A percentile compares a stretch with the other conserved stretches of the same genome.
phyloP scores from a whole-genome alignment of 2,888 invertebrate genomes.

The Pardosa pseudoannulata region DNA sequence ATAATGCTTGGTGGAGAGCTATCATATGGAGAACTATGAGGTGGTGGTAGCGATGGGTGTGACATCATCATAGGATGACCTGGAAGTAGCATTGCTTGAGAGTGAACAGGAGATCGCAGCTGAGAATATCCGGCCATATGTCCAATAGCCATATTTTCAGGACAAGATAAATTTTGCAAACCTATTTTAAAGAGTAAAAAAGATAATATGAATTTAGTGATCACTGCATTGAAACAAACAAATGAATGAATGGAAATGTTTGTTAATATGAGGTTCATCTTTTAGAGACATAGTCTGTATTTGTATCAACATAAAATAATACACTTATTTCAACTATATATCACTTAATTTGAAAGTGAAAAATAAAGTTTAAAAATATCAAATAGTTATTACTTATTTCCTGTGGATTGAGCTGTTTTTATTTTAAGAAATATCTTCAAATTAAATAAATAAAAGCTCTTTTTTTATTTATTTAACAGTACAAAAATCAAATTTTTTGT shows the following conservation, averaged over 20 bases:
- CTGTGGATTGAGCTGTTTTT: too few relatives aligned
- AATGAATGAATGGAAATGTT: neutral
- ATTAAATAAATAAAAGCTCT: too few relatives aligned
- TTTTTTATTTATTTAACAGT: too few relatives aligned
- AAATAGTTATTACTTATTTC: too few relatives aligned
- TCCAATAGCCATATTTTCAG: slow-evolving; percentile 74
- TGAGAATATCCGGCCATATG: slow-evolving; percentile 76
- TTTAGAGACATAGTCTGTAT: too few relatives aligned
- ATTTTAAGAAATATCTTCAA: too few relatives aligned
- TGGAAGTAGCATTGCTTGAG: slow-evolving; percentile 79
- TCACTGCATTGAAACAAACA: neutral
- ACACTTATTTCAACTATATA: too few relatives aligned
- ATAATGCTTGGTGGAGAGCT: slow-evolving; percentile 75
- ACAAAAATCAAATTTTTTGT: too few relatives aligned
- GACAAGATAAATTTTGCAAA: slow-evolving; percentile 60
- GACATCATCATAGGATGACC: slow-evolving; percentile 79
- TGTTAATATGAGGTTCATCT: too few relatives aligned
- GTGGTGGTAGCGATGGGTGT: slow-evolving; percentile 76
- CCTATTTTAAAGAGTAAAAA: slow-evolving; percentile 37
- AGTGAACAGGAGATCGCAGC: slow-evolving; percentile 78
- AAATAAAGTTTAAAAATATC: too few relatives aligned
- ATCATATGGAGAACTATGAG: slow-evolving; percentile 78
- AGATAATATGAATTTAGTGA: neutral
- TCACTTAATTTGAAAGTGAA: too few relatives aligned
- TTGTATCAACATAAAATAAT: too few relatives aligned